Evolutionary conservation across 2,113 vertebrate genomes (phyloP).

Genomic region (Notechis scutatus): DNA sequence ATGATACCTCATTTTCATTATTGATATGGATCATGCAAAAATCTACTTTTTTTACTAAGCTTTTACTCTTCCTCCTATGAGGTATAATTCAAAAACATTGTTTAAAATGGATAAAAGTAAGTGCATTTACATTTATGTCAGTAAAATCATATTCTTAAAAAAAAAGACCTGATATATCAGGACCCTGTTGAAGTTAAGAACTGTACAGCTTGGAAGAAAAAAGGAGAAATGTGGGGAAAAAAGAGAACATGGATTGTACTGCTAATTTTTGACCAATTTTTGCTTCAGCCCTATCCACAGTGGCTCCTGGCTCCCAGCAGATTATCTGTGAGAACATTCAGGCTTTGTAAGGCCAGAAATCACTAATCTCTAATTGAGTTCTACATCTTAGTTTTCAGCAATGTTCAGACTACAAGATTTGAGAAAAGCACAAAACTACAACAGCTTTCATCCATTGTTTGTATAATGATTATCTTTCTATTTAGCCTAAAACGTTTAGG

Average conservation of each 20-base stretch:
- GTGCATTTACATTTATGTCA: background rate
- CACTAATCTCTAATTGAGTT: background rate
- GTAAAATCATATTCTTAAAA: background rate
- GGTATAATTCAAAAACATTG: background rate
- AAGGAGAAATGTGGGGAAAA: too few species aligned
- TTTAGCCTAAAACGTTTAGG: background rate
- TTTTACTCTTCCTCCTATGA: background rate
- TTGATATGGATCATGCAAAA: too few species aligned
- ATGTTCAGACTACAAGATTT: background rate
- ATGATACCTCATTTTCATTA: background rate
- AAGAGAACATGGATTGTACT: too few species aligned
- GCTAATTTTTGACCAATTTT: background rate
- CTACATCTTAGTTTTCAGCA: background rate
- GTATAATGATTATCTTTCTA: background rate
- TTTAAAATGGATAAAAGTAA: background rate
- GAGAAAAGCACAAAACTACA: background rate
- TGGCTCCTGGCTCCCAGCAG: background rate
- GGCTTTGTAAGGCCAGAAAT: background rate
- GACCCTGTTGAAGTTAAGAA: too few species aligned
- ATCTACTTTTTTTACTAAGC: background rate
- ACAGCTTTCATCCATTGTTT: background rate
- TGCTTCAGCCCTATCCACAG: background rate
- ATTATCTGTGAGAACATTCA: background rate
- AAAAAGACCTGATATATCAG: background rate
- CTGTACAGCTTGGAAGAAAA: too few species aligned